phyloP scores from a whole-genome alignment of 2,888 invertebrate species.

The Elaeidobius kamerunicus region DNA sequence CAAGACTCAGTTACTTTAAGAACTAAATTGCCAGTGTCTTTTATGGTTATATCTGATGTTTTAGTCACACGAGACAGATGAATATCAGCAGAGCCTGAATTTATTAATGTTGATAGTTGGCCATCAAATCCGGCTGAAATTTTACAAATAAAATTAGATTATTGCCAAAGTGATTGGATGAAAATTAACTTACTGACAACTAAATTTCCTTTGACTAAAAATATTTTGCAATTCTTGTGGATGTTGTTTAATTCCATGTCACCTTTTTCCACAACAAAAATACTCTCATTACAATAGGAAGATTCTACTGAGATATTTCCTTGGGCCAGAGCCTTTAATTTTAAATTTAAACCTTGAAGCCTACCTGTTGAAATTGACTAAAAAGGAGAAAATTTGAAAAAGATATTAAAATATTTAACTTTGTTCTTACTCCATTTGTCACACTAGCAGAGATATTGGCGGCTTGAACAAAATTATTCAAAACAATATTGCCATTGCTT shows the following conservation, averaged over 20 bases:
- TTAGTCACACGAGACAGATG: constrained; percentile 44
- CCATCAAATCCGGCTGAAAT: constrained; percentile 48
- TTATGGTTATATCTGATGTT: constrained; percentile 41
- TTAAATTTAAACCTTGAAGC: constrained; percentile 40
- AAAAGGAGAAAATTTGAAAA: constrained; percentile 29
- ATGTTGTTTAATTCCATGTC: constrained; percentile 41
- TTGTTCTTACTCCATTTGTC: constrained; percentile 39
- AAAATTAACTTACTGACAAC: constrained; percentile 36
- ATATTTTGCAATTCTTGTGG: constrained; percentile 42
- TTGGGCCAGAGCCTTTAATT: constrained; percentile 35
- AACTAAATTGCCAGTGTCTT: constrained; percentile 39
- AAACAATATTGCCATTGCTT: constrained; percentile 39
- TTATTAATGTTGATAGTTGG: constrained; percentile 40
- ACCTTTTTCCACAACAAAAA: constrained; percentile 40
- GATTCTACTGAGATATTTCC: constrained; percentile 42
- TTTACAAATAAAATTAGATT: neutral
- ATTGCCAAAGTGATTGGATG: neutral
- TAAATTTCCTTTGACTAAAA: constrained; percentile 39
- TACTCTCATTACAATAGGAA: constrained; percentile 41
- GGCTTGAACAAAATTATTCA: constrained; percentile 42
- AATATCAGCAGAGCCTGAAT: constrained; percentile 42
- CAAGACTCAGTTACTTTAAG: constrained; percentile 43
- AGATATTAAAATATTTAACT: neutral
- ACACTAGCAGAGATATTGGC: constrained; percentile 36
- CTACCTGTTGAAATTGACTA: constrained; percentile 42